These are phyloP conservation scores for Cydia pomonella DNA, from an alignment of 1,140 invertebrate genomes.

Conservation along the genomic window DNA sequence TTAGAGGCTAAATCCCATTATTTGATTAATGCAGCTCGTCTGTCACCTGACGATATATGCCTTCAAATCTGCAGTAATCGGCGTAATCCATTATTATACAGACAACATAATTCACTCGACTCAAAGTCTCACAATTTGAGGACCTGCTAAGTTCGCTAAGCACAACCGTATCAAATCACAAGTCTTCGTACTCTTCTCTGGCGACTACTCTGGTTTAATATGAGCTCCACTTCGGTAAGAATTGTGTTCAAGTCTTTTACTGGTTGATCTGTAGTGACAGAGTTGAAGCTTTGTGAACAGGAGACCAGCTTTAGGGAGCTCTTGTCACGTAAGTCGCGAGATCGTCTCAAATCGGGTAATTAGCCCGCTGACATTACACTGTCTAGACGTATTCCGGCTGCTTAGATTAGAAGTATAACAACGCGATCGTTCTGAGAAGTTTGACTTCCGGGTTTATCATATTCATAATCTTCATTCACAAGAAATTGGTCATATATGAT, in stretches of 20 bases:
- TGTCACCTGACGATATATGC: background rate
- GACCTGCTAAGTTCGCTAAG: background rate
- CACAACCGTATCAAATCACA: background rate
- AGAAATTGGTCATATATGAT: too few relatives aligned
- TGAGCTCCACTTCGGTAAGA: background rate
- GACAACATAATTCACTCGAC: slow-evolving; percentile 7
- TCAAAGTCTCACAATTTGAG: background rate
- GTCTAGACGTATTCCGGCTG: slow-evolving; percentile 60
- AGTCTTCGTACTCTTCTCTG: background rate
- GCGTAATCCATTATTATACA: slow-evolving; percentile 10
- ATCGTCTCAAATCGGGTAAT: slow-evolving; percentile 52
- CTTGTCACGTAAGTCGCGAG: slow-evolving; percentile 35
- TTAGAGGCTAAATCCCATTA: background rate
- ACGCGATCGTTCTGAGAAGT: slow-evolving; percentile 21
- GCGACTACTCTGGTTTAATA: background rate
- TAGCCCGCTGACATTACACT: slow-evolving; percentile 43
- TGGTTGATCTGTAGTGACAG: background rate
- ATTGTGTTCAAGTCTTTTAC: background rate
- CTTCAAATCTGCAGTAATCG: background rate
- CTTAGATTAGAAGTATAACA: slow-evolving; percentile 26
- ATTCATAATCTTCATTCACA: background rate
- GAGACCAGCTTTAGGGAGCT: background rate
- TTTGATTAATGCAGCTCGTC: background rate
- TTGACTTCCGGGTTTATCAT: background rate
- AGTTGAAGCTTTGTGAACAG: background rate